Base-by-base conservation (phyloP, 2,113 vertebrate genomes). In the Zosterops japonicus region DNA sequence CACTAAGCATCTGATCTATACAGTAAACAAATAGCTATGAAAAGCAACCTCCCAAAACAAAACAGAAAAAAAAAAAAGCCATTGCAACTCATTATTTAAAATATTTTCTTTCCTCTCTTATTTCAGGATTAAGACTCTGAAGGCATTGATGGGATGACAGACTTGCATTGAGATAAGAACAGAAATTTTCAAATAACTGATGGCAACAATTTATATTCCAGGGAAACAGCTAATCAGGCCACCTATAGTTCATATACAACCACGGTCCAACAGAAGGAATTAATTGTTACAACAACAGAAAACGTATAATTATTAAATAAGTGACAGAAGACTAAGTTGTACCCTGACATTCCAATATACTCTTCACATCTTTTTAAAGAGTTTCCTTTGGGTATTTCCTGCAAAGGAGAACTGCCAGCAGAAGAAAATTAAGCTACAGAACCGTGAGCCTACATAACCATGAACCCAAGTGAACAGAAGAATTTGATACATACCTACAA, bases 1-100 rank as follows among this genome's bases (percentile, higher is more conserved):
- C 61, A 79, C 83, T 88, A 94, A 83, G 91, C 55, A 94, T 93
- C 94, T 87, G 90, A 93, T 96, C 92, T 91, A 93, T 35, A 94
- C 57, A 91, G 78, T 92, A 95, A 95, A 97, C 92, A 96, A 95
- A 67, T 87, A 53, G 10, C 83, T 95, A 53, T 60, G 87, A 95
- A 92, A 92, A 95, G 52, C 64, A 92, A 68, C 10, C 4, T 11
- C 24, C 27, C 50, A 47, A 69, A 85, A 29, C 27, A 63, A 74
- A 88, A 93, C n/a, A 15, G 92, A 50, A 50, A 21, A 47, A 47
- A 47, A 93, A 15, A 94, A 91, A 47, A 14, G 31, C 55, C 64
- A 36, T 27, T 83, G 12, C 21, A 72, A 87, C 71, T 95, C 57
- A 76, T 87, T 92, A 77, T 60, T 94, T 77, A 69, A 90, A 56